Evolutionary conservation across 2,113 vertebrate genomes (phyloP).

Genomic region (rat (Rattus norvegicus)): DNA sequence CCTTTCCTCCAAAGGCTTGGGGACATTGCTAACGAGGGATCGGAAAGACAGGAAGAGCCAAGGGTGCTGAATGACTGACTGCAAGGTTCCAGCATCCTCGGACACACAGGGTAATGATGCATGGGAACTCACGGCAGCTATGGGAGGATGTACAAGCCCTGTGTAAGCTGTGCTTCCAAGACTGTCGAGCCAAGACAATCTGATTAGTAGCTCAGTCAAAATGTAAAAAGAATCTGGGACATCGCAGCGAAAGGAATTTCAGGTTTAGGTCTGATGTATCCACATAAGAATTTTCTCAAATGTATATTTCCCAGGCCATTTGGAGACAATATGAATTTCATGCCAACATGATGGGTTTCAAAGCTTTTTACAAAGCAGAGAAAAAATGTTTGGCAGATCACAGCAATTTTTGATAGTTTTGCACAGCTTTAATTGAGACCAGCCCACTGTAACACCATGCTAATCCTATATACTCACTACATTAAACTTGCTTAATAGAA

Average conservation of each 20-base stretch:
- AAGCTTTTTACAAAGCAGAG: slow-evolving; percentile 58
- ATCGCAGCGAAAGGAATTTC: background rate
- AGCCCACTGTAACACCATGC: slow-evolving; percentile 63
- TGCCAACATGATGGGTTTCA: slow-evolving; percentile 50
- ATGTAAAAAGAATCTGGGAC: slow-evolving; percentile 21
- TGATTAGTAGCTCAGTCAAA: background rate
- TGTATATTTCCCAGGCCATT: slow-evolving; percentile 54
- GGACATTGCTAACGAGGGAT: background rate
- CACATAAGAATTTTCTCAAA: slow-evolving; percentile 56
- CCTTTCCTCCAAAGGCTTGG: too few species aligned
- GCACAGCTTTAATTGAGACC: slow-evolving; percentile 51
- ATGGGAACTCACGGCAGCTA: too few species aligned
- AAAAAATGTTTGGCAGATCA: slow-evolving; percentile 55
- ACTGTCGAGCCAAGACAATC: slow-evolving; percentile 43
- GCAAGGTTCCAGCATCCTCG: background rate
- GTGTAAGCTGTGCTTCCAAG: background rate
- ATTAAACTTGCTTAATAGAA: slow-evolving; percentile 72
- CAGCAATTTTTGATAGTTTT: slow-evolving; percentile 59
- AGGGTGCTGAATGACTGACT: too few species aligned
- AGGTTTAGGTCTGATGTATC: slow-evolving; percentile 53
- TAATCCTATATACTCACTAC: slow-evolving; percentile 55
- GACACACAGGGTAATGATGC: too few species aligned
- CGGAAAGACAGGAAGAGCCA: background rate
- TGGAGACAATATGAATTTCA: slow-evolving; percentile 62
- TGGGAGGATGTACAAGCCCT: background rate